Conservation (phyloP, 2,797 vertebrate species). For the Chelon auratus region DNA sequence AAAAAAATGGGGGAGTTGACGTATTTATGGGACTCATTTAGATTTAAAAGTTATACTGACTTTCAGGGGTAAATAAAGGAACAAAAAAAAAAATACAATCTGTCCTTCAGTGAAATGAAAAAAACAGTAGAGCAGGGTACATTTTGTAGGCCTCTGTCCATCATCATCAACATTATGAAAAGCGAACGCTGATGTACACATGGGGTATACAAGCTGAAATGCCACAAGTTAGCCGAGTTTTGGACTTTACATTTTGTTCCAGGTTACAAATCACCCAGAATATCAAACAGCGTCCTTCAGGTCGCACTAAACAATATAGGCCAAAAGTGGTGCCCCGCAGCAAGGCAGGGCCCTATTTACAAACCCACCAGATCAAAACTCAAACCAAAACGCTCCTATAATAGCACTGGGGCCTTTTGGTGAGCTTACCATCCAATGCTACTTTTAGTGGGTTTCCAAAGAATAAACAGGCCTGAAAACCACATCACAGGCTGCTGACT, state of each 20-base stretch:
- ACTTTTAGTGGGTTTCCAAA: slow-evolving; percentile 84
- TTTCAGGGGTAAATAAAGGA: slow-evolving; percentile 76
- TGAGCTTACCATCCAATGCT: slow-evolving; percentile 78
- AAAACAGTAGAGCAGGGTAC: slow-evolving; percentile 36
- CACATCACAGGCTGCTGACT: slow-evolving; percentile 82
- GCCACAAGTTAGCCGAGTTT: slow-evolving; percentile 48
- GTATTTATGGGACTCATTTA: slow-evolving; percentile 82
- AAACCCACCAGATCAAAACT: slow-evolving; percentile 83
- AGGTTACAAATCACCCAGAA: slow-evolving; percentile 68
- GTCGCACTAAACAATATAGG: slow-evolving; percentile 76
- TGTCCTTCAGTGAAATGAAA: slow-evolving; percentile 54
- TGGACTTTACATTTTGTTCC: slow-evolving; percentile 50
- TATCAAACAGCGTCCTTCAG: slow-evolving; percentile 73
- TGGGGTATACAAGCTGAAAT: slow-evolving; percentile 35
- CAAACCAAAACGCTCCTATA: slow-evolving; percentile 78
- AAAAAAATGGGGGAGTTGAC: slow-evolving; percentile 76
- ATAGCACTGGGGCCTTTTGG: slow-evolving; percentile 77
- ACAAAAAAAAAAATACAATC: slow-evolving; percentile 61
- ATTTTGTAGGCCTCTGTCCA: slow-evolving; percentile 59
- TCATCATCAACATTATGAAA: slow-evolving; percentile 66
- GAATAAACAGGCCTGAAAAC: slow-evolving; percentile 82
- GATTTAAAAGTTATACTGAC: slow-evolving; percentile 77
- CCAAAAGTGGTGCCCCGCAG: slow-evolving; percentile 72
- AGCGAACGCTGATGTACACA: slow-evolving; percentile 34
- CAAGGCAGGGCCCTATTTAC: slow-evolving; percentile 79